Conservation (phyloP, 2,113 vertebrate genomes). For the Larimichthys polyactis region DNA sequence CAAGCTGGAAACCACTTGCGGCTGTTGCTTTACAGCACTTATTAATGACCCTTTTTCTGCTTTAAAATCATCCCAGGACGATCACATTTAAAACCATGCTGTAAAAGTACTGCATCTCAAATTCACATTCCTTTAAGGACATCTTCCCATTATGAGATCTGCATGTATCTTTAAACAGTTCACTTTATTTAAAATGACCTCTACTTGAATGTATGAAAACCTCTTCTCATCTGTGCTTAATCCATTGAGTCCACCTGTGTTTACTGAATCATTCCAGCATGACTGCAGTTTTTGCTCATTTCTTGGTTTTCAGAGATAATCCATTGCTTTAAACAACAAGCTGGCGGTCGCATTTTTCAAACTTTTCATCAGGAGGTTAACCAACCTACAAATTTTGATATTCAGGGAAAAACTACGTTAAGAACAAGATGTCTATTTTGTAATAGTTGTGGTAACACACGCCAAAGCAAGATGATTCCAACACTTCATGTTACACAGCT, state of each 20-base stretch:
- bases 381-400: background rate
- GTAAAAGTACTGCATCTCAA: constrained; percentile 24
- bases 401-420: background rate
- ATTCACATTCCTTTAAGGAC: constrained; percentile 17
- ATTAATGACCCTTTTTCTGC: background rate
- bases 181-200: background rate
- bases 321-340: background rate
- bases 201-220: constrained; percentile 26
- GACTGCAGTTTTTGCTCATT: constrained; percentile 1
- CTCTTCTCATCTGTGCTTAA: background rate
- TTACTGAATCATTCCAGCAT: background rate
- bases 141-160: constrained; percentile 18
- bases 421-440: background rate
- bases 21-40: background rate
- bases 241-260: constrained; percentile 3
- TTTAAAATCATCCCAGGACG: background rate
- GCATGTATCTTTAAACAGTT: background rate
- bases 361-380: background rate
- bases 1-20: background rate
- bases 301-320: constrained; percentile 3
- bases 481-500: background rate
- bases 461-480: constrained; percentile 1
- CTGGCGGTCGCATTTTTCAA: background rate
- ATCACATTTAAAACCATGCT: constrained; percentile 17
- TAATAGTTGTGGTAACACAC: background rate